These are phyloP conservation scores for Poeciliopsis presidionis DNA, from an alignment of 2,797 vertebrate genomes.

Conservation along the genomic window DNA sequence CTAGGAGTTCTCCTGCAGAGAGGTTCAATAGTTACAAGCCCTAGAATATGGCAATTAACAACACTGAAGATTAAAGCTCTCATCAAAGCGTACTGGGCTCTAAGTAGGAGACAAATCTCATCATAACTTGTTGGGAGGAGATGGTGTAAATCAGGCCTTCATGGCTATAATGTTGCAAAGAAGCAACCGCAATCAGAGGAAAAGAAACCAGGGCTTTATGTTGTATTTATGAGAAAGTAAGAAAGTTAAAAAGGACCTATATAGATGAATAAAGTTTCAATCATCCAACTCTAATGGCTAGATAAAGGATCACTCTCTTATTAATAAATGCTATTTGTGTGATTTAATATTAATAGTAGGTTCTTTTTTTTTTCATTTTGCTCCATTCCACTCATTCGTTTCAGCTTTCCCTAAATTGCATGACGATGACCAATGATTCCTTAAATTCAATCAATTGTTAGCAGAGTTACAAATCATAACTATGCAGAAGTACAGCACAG, in stretches of 20 bases:
- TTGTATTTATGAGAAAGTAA: background rate
- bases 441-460: too few relatives aligned
- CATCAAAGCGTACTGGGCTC: slow-evolving; percentile 6
- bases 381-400: background rate
- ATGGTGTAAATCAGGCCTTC: background rate
- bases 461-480: too few relatives aligned
- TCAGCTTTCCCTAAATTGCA: background rate
- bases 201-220: too few relatives aligned
- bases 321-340: background rate
- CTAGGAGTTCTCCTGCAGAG: background rate
- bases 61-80: slow-evolving; percentile 1
- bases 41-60: slow-evolving; percentile 5
- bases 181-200: background rate
- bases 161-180: background rate
- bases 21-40: slow-evolving; percentile 2
- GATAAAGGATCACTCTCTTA: background rate
- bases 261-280: background rate
- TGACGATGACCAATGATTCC: too few relatives aligned
- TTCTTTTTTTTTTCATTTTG: background rate
- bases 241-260: background rate
- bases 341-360: background rate
- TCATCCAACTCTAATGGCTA: background rate
- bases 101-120: slow-evolving; percentile 9
- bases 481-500: too few relatives aligned
- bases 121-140: slow-evolving; percentile 38